Evolutionary conservation across 2,888 invertebrate genomes (phyloP), one percentile per base, ranked within the genome.

Genomic region (Zhengitettix transpicula): DNA sequence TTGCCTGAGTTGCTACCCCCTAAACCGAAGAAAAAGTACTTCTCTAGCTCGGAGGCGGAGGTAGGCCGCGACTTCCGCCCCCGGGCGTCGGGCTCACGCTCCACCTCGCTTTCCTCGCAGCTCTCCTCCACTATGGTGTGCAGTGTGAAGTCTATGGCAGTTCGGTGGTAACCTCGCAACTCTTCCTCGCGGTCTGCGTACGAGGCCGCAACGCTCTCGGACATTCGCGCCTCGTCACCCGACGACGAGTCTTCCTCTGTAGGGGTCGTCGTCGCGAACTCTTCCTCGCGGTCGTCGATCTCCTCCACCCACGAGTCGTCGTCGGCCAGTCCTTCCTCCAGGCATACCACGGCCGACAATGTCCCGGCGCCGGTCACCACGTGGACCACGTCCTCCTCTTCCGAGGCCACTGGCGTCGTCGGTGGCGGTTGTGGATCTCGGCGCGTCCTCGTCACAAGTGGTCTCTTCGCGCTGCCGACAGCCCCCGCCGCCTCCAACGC

Each of bases 41-140:
- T 92, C 71, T 93, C 93, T 64, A 93, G 73, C 69, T 92, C 89
- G 0, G 91, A 89, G 1, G 88, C 84, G 1, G 87, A 87, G 60
- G 83, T 78, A 44, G 85, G 84, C 60, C 86, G 78, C 65, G 79
- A 78, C 72, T 82, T 81, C 2, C 42, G 15, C 16, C 41, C 44
- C n/a, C 56, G 57, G 2, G 28, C 41, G 10, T 51, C 55, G 15
- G 44, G 52, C n/a, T 51, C 44, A 5, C 55, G 60, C 68, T 89
- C 89, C 63, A 86, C 81, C 73, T 90, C 90, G 72, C 92, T 92
- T 73, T 94, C 94, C 75, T 94, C 93, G 72, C 93, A 93, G 68
- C 91, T 92, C 74, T 94, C 94, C 75, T 94, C 94, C 41, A 92
- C 86, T 66, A 94, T 94, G 1, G 94, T 94, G 70, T 94, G 93